phyloP scores from a whole-genome alignment of 2,888 invertebrate genomes.

The Thymelicus sylvestris region DNA sequence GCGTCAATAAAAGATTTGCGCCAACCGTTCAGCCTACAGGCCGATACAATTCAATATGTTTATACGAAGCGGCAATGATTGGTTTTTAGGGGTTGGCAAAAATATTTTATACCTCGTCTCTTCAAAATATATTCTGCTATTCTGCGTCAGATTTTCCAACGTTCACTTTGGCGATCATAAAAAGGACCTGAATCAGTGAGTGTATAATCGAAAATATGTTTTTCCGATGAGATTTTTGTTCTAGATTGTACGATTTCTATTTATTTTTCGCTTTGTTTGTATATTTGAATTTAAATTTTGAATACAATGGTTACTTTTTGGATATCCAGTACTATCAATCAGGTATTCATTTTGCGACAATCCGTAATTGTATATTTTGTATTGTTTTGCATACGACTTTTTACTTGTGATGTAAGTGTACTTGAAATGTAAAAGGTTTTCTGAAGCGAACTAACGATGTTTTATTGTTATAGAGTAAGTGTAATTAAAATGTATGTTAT shows the following conservation, averaged over 20 bases:
- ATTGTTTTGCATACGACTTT: too few relatives aligned
- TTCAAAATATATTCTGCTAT: conserved; percentile 26
- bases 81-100: conserved; percentile 26
- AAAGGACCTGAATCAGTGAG: conserved; percentile 24
- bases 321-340: neutral
- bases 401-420: too few relatives aligned
- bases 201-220: conserved; percentile 26
- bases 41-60: conserved; percentile 25
- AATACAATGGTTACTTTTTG: too few relatives aligned
- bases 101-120: conserved; percentile 22
- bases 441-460: too few relatives aligned
- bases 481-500: too few relatives aligned
- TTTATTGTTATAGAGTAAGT: too few relatives aligned
- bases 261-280: conserved; percentile 2
- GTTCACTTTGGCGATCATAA: conserved; percentile 29
- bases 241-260: neutral
- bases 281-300: conserved; percentile 4
- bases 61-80: conserved; percentile 6
- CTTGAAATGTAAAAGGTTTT: too few relatives aligned
- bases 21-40: neutral
- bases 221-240: conserved; percentile 19
- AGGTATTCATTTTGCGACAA: neutral
- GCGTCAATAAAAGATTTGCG: conserved; percentile 32
- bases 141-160: conserved; percentile 28
- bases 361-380: too few relatives aligned